A percentile compares a stretch with the other conserved stretches of the same genome.
Evolutionary conservation across 2,888 invertebrate species (phyloP).

Genomic region (Actias luna): DNA sequence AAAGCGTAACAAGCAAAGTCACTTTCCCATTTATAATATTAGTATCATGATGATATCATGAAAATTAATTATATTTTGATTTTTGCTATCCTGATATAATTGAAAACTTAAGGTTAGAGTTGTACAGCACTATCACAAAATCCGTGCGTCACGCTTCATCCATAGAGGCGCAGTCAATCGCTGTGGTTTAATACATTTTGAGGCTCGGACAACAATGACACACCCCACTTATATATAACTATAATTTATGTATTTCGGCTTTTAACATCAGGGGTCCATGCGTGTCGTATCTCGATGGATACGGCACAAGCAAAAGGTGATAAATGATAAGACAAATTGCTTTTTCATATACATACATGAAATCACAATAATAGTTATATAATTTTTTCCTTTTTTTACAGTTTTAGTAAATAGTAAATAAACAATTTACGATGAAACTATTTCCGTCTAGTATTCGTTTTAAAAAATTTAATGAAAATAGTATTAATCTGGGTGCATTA

Average conservation of each 20-base stretch:
- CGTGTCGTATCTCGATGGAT: conserved; percentile 52
- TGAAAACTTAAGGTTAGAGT: neutral
- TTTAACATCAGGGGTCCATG: conserved; percentile 50
- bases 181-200: conserved; percentile 71
- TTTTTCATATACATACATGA: neutral
- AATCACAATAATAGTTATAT: neutral
- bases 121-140: conserved; percentile 20
- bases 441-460: no score
- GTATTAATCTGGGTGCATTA: no score
- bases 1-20: no score
- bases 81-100: neutral
- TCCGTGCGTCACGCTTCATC: conserved; percentile 53
- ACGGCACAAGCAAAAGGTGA: conserved; percentile 28
- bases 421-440: neutral
- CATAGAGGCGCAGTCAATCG: conserved; percentile 67
- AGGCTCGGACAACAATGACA: conserved; percentile 61
- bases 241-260: conserved; percentile 66
- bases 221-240: conserved; percentile 58
- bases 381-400: neutral
- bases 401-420: neutral
- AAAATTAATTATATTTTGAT: no score
- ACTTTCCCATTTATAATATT: no score
- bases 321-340: conserved; percentile 28
- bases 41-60: no score
- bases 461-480: no score